A percentile compares a stretch with the other conserved stretches of the same genome.
Evolutionary conservation across 1,140 invertebrate genomes (phyloP).

Genomic region (Caenorhabditis latens): DNA sequence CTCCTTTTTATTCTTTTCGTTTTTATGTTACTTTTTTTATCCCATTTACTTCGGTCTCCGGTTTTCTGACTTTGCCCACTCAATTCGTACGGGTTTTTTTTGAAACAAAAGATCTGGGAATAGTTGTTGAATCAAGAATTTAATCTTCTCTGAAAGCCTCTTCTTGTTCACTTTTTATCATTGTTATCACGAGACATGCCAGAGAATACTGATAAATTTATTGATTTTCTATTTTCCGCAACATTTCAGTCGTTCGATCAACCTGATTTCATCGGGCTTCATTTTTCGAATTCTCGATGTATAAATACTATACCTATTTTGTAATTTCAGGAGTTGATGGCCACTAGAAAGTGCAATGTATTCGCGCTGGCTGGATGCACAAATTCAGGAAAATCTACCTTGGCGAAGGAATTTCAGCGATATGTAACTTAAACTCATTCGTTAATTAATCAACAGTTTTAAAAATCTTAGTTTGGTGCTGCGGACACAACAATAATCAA

Average conservation of each 20-base stretch:
- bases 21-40: not conserved
- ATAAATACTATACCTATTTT: not conserved
- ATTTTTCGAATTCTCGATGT: not conserved
- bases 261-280: not conserved
- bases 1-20: not conserved
- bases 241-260: not conserved
- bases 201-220: constrained; percentile 7
- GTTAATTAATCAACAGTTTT: too few species aligned
- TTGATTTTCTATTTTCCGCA: not conserved
- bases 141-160: constrained; percentile 30
- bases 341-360: not conserved
- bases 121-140: not conserved
- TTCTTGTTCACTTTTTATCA: constrained; percentile 6
- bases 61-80: not conserved
- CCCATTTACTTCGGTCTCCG: not conserved
- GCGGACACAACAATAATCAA: constrained; percentile 50
- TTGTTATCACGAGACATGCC: not conserved
- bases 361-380: constrained; percentile 65
- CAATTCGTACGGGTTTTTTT: not conserved
- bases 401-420: constrained; percentile 54
- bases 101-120: not conserved
- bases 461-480: constrained; percentile 3
- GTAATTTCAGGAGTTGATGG: not conserved
- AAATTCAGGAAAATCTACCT: constrained; percentile 66
- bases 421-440: constrained; percentile 18